Conservation (phyloP, 92 coral and sea anemone species). For the Palythoa heliodiscus region DNA sequence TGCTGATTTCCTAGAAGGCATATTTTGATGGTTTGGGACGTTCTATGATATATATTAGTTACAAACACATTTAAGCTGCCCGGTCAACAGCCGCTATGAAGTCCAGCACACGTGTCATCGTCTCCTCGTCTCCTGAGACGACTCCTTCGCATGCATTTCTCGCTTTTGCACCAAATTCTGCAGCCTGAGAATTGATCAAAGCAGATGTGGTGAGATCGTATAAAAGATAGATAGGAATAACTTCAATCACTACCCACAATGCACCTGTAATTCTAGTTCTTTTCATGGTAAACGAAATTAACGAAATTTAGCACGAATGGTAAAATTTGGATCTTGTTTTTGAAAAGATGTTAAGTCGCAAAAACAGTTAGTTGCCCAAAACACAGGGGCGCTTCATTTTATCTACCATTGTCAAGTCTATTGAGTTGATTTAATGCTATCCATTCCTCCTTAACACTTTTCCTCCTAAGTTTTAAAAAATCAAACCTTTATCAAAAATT, state of each 20-base stretch:
- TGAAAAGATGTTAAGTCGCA: no score
- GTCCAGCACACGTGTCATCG: conserved; percentile 65
- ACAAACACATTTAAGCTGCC: not conserved
- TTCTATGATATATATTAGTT: not conserved
- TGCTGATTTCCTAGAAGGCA: not conserved
- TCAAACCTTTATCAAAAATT: no score
- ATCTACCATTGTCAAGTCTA: no score
- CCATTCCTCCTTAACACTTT: no score
- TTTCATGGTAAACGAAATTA: no score
- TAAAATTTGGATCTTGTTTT: no score
- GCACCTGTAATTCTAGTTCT: no score
- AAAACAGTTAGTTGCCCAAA: no score
- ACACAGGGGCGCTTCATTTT: no score
- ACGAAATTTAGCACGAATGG: no score
- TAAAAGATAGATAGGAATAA: not conserved
- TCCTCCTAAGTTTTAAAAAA: no score
- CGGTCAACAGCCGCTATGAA: conserved; percentile 76
- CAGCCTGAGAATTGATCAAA: conserved; percentile 61
- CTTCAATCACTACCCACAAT: not conserved
- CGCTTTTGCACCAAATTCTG: conserved; percentile 82
- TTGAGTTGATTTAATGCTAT: no score
- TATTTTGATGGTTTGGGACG: not conserved
- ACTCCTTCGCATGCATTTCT: conserved; percentile 85
- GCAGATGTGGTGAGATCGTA: not conserved
- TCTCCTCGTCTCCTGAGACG: conserved; percentile 82